Evolutionary conservation across 2,888 invertebrate species (phyloP), one percentile per base, ranked within the genome.

Genomic region (Coenonympha glycerion): DNA sequence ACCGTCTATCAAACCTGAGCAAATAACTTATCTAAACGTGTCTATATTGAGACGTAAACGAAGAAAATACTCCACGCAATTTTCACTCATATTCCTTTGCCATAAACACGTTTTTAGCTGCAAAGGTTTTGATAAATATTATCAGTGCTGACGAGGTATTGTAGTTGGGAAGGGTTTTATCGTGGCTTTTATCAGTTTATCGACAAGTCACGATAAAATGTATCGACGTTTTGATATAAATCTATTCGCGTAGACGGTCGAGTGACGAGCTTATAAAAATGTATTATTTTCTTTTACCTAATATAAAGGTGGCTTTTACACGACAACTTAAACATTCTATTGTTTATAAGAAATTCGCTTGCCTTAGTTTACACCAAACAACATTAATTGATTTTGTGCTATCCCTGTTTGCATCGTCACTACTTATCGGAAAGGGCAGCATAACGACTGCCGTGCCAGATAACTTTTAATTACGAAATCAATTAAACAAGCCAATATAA

Each of bases 161-260:
- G 48, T 36, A 18, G 49, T 33, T 39, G 54, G 57, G 54, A 26
- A 49, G 57, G 58, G 58, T 52, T 45, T 19, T 54, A 52, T 56
- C 52, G 46, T 56, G 52, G 50, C 48, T 45, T n/a, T 44, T 58
- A 58, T 58, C 57, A 47, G 36, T 34, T 33, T 50, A 56, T 58
- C 56, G 39, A 45, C n/a, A n/a, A n/a, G n/a, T n/a, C n/a, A n/a
- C n/a, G n/a, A n/a, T n/a, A n/a, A n/a, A n/a, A n/a, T n/a, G n/a
- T 50, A 57, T 52, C 47, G 56, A 47, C 50, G 39, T 54, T 48
- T 53, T 19, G 49, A 49, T 51, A 49, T 49, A 21, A 30, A 34
- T 47, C 15, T 40, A 46, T 54, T 52, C 52, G 48, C 42, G 41
- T 24, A 8, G 44, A n/a, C n/a, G n/a, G n/a, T n/a, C n/a, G n/a